phyloP scores from a whole-genome alignment of 1,140 invertebrate genomes.

The Panagrolaimus sp. region DNA sequence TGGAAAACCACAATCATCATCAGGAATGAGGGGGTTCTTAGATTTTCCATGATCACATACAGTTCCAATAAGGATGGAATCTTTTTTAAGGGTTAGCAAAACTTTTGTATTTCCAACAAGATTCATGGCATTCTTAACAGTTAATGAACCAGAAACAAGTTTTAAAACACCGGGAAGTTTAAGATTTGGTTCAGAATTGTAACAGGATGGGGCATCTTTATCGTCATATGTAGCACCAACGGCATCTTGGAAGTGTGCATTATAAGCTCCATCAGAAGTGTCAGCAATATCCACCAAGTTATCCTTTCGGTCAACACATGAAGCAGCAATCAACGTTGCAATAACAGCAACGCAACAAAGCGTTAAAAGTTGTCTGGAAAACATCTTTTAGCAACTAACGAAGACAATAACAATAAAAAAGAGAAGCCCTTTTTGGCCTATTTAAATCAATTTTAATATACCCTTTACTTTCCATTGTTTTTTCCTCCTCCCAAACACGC shows the following conservation, averaged over 20 bases:
- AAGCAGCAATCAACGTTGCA: background rate
- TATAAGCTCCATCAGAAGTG: background rate
- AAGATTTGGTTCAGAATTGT: background rate
- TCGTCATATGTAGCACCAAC: background rate
- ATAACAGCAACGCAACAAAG: no score
- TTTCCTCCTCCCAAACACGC: no score
- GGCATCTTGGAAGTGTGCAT: conserved; percentile 12
- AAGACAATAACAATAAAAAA: no score
- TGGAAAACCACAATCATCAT: background rate
- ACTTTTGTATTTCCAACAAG: background rate
- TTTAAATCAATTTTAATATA: no score
- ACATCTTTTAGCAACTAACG: no score
- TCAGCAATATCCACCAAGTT: background rate
- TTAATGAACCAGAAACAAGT: background rate
- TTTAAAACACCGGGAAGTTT: conserved; percentile 14
- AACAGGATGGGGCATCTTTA: background rate
- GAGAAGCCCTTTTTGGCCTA: no score
- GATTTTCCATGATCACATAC: conserved; percentile 16
- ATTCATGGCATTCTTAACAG: background rate
- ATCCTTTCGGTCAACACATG: background rate
- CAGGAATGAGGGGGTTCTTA: conserved; percentile 4
- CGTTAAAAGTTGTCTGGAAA: no score
- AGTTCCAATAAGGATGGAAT: background rate
- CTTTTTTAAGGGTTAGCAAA: conserved; percentile 7
- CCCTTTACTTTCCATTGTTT: no score